Evolutionary conservation across 2,113 vertebrate genomes (phyloP).

Genomic region (Phylloscopus trochilus): DNA sequence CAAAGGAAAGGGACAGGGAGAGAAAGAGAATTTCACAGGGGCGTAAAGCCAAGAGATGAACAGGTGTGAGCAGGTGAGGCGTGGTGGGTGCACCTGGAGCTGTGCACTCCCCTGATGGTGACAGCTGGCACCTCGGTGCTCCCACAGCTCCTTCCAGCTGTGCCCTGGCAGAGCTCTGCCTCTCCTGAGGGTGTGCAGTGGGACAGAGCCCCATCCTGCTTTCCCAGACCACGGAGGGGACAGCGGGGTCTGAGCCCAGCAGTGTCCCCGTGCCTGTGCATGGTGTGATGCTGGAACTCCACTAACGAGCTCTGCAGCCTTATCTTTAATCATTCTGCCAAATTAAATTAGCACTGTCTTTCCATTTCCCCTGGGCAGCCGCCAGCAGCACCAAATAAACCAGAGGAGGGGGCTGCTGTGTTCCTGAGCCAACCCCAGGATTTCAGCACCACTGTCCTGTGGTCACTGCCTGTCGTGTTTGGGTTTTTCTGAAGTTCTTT

Average conservation of each 20-base stretch:
- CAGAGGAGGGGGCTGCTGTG: not conserved
- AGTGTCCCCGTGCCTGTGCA: slow-evolving; percentile 31
- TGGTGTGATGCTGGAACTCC: slow-evolving; percentile 36
- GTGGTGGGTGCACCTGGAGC: not conserved
- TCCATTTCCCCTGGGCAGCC: slow-evolving; percentile 31
- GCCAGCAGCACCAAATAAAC: slow-evolving; percentile 23
- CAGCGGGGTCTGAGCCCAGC: not conserved
- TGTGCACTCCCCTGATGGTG: not conserved
- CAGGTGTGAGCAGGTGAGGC: not conserved
- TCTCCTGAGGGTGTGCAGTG: slow-evolving; percentile 10
- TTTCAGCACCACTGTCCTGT: slow-evolving; percentile 24
- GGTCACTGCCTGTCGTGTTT: too few species aligned
- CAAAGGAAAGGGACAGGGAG: not conserved
- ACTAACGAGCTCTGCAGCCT: slow-evolving; percentile 56
- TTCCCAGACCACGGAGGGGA: not conserved
- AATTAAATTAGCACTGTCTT: slow-evolving; percentile 74
- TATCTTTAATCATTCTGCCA: slow-evolving; percentile 67
- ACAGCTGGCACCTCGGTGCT: not conserved
- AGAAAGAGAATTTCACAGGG: not conserved
- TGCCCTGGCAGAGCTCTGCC: not conserved
- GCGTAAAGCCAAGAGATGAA: not conserved
- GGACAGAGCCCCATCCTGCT: slow-evolving; percentile 5
- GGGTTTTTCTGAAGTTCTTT: too few species aligned
- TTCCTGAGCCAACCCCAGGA: not conserved
- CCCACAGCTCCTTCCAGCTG: not conserved